Evolutionary conservation across 2,888 invertebrate species (phyloP).

Genomic region (Phoronis australis): DNA sequence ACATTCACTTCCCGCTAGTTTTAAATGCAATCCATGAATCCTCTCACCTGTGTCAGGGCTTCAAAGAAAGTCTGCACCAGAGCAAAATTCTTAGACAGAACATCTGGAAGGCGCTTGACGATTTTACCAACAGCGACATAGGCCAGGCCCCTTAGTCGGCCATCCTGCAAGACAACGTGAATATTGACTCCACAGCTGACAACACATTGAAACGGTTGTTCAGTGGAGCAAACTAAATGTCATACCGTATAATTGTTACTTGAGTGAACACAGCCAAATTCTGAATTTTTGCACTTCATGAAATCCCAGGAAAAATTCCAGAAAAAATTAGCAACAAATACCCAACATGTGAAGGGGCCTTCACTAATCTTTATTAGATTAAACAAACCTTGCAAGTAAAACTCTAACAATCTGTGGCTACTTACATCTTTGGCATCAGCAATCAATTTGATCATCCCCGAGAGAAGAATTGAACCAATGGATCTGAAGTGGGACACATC

Average conservation of each 20-base stretch:
- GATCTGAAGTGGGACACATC: constrained; percentile 61
- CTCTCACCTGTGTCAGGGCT: constrained; percentile 46
- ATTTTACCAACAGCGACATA: constrained; percentile 71
- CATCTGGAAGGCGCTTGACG: constrained; percentile 55
- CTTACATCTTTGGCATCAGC: constrained; percentile 56
- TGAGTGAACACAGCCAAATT: too few species aligned
- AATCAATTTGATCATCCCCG: constrained; percentile 68
- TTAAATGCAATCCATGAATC: too few species aligned
- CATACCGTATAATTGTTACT: too few species aligned
- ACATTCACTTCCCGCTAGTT: too few species aligned
- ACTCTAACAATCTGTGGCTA: background rate
- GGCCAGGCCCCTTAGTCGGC: constrained; percentile 63
- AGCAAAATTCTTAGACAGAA: constrained; percentile 66
- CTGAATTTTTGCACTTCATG: too few species aligned
- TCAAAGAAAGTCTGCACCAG: constrained; percentile 57
- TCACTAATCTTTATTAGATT: too few species aligned
- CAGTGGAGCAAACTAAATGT: too few species aligned
- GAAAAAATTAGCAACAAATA: background rate
- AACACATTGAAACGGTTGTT: too few species aligned
- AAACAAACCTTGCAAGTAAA: background rate
- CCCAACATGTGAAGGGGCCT: background rate
- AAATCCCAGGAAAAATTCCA: background rate
- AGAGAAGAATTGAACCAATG: constrained; percentile 67
- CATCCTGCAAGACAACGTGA: constrained; percentile 33
- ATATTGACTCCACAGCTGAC: too few species aligned